Percentiles rank a stretch among this genome's conserved stretches.
These are phyloP conservation scores for Temnothorax nylanderi DNA, from an alignment of 1,140 invertebrate genomes.

Conservation along the genomic window DNA sequence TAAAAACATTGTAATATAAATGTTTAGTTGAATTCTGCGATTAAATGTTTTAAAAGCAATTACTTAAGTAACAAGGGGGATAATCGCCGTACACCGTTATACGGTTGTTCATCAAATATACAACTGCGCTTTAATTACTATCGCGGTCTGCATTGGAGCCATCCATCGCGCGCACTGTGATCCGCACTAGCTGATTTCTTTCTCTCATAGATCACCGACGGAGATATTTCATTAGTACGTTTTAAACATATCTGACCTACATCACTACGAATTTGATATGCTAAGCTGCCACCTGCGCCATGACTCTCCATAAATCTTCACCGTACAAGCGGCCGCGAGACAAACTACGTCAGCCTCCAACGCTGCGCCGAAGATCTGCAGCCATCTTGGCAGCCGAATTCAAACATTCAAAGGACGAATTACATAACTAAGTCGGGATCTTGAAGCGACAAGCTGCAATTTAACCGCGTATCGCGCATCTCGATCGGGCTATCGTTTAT, in stretches of 20 bases:
- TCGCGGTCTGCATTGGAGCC: background rate
- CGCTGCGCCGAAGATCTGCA: slow-evolving; percentile 26
- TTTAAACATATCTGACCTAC: slow-evolving; percentile 52
- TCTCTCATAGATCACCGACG: slow-evolving; percentile 6
- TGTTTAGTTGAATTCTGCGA: background rate
- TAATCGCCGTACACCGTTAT: background rate
- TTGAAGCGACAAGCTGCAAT: slow-evolving; percentile 33
- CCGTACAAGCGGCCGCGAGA: slow-evolving; percentile 34
- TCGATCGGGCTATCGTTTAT: slow-evolving; percentile 3
- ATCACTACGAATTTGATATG: slow-evolving; percentile 48
- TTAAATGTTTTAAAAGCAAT: slow-evolving; percentile 19
- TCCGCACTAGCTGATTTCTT: slow-evolving; percentile 11
- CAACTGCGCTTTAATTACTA: slow-evolving; percentile 49
- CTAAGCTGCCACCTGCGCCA: slow-evolving; percentile 54
- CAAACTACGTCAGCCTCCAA: slow-evolving; percentile 41
- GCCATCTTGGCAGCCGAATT: slow-evolving; percentile 33
- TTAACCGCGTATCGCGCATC: slow-evolving; percentile 7
- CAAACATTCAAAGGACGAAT: slow-evolving; percentile 46
- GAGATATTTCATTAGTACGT: slow-evolving; percentile 50
- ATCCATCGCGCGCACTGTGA: background rate
- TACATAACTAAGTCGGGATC: slow-evolving; percentile 8
- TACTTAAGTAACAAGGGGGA: background rate
- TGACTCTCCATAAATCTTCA: slow-evolving; percentile 56
- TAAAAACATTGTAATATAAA: background rate
- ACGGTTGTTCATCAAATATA: slow-evolving; percentile 29